Percentiles rank a stretch among this genome's conserved stretches.
phyloP scores from a whole-genome alignment of 2,888 invertebrate species.

The Cephus sareptanus region DNA sequence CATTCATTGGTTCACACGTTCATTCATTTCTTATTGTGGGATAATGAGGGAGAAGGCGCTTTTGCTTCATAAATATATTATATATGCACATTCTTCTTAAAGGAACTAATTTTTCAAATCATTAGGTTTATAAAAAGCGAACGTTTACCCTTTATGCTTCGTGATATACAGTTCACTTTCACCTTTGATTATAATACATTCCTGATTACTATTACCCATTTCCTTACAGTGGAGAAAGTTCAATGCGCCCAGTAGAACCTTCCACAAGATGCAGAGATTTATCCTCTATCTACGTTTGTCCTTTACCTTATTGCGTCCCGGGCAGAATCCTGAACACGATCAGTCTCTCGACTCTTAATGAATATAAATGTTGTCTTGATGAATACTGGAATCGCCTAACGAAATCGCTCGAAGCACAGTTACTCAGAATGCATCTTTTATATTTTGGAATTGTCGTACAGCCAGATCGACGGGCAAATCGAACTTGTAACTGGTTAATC shows the following conservation, averaged over 20 bases:
- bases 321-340: not conserved
- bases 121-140: slow-evolving; percentile 13
- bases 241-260: not conserved
- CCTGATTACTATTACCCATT: not conserved
- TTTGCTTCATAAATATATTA: not conserved
- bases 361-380: not conserved
- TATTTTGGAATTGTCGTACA: slow-evolving; percentile 95
- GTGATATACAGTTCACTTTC: not conserved
- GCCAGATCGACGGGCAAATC: slow-evolving; percentile 96
- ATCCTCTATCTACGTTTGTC: not conserved
- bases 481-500: slow-evolving; percentile 86
- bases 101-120: slow-evolving; percentile 7
- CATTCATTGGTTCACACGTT: not conserved
- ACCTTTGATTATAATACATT: not conserved
- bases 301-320: not conserved
- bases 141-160: slow-evolving; percentile 1
- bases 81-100: slow-evolving; percentile 1
- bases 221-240: not conserved
- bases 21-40: not conserved
- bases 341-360: not conserved
- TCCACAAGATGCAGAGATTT: not conserved
- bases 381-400: not conserved
- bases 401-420: not conserved
- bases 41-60: not conserved
- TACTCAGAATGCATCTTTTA: slow-evolving; percentile 81